Evolutionary conservation across 2,113 vertebrate genomes (phyloP).

Genomic region (Connochaetes taurinus): DNA sequence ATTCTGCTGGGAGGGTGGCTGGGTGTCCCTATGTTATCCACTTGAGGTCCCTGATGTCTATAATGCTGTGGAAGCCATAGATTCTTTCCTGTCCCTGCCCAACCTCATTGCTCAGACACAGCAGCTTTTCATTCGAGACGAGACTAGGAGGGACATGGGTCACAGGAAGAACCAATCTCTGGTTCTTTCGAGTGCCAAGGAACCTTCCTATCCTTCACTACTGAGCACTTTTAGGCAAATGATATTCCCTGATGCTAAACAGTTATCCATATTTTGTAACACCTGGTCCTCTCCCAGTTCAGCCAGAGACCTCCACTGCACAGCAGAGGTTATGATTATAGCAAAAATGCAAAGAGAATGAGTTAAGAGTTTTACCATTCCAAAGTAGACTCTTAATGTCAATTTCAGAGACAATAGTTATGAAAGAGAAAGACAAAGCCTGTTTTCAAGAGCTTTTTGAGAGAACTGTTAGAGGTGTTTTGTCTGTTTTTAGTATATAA

Average conservation of each 20-base stretch:
- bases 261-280: neutral
- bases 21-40: neutral
- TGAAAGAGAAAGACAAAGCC: neutral
- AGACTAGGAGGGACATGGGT: neutral
- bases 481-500: neutral
- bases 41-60: neutral
- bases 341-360: neutral
- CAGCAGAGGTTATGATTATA: neutral
- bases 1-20: neutral
- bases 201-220: neutral
- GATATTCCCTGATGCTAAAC: neutral
- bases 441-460: neutral
- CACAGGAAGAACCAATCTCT: neutral
- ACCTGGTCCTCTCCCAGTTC: neutral
- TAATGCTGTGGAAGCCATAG: neutral
- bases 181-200: no score
- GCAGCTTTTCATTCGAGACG: neutral
- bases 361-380: neutral
- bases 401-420: neutral
- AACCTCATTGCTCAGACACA: neutral
- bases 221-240: neutral
- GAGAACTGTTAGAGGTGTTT: neutral
- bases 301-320: neutral
- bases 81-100: neutral
- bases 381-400: neutral